These are phyloP conservation scores for Invenusta paracnida DNA, from an alignment of 2,888 invertebrate genomes.

Conservation along the genomic window DNA sequence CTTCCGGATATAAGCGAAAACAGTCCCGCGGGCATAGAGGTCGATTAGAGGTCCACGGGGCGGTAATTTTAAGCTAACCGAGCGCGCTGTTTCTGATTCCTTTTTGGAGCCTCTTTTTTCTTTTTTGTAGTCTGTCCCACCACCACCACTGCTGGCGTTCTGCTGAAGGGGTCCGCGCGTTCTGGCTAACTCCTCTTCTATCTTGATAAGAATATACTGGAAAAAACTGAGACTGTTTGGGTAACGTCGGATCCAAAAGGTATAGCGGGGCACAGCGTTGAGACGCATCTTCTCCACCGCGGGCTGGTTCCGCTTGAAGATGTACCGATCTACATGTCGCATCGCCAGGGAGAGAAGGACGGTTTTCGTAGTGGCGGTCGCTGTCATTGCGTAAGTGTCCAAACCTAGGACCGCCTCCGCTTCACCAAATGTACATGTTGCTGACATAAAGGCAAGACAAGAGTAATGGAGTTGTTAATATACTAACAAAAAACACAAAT, in stretches of 20 bases:
- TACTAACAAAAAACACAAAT: no score
- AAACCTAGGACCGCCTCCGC: neutral
- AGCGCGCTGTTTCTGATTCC: no score
- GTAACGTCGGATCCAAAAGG: neutral
- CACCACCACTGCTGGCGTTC: neutral
- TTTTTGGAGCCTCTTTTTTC: no score
- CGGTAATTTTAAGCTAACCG: neutral
- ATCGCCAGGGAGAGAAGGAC: neutral
- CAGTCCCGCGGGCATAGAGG: neutral
- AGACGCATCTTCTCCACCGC: neutral
- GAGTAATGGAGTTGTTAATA: no score
- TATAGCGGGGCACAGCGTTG: neutral
- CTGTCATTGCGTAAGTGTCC: neutral
- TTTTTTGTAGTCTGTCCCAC: no score
- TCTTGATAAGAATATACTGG: neutral
- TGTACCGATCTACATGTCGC: neutral
- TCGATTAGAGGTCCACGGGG: neutral
- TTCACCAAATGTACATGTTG: neutral
- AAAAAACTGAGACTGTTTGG: conserved; percentile 4
- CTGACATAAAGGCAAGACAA: neutral
- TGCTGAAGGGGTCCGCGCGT: neutral
- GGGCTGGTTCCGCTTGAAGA: neutral
- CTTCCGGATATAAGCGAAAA: conserved; percentile 13
- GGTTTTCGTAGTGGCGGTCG: neutral
- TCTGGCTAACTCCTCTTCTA: neutral